Percentiles rank a stretch among this genome's conserved stretches.
Conservation (phyloP, 2,113 vertebrate genomes). For the Pachyramphus minor region DNA sequence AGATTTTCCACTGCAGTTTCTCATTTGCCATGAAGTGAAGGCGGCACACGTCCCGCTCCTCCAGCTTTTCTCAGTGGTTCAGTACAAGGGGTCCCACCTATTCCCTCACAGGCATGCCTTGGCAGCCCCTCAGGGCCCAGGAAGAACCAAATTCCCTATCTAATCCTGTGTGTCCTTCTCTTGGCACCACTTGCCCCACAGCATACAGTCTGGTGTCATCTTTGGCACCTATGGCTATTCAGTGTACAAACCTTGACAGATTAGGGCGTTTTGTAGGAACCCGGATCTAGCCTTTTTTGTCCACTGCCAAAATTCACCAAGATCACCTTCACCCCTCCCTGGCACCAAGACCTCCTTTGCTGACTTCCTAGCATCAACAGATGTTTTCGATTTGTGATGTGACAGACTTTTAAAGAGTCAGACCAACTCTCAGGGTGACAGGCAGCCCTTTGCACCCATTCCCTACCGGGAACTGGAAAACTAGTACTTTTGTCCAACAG, state of each 20-base stretch:
- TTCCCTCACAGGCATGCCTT: not conserved
- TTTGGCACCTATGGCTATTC: not conserved
- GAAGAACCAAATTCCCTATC: not conserved
- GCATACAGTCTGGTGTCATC: not conserved
- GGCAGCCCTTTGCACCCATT: not conserved
- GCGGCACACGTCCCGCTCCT: not conserved
- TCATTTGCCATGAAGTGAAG: not conserved
- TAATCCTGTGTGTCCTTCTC: not conserved
- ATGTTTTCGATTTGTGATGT: not conserved
- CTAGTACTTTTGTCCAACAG: not conserved
- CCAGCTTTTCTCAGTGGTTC: not conserved
- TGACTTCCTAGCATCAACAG: not conserved
- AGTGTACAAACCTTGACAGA: not conserved
- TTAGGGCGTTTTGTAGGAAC: not conserved
- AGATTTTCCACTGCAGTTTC: conserved; percentile 44
- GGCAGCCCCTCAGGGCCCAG: not conserved
- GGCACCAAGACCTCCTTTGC: not conserved
- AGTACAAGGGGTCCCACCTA: not conserved
- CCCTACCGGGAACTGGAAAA: not conserved
- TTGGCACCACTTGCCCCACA: not conserved
- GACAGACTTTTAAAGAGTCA: not conserved
- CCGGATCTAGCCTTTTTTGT: not conserved
- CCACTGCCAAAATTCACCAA: not conserved
- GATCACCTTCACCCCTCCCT: not conserved
- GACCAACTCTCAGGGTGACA: not conserved